Evolutionary conservation across 2,888 invertebrate genomes (phyloP), one percentile per base, ranked within the genome.

Genomic region (Dasypogon diadema): DNA sequence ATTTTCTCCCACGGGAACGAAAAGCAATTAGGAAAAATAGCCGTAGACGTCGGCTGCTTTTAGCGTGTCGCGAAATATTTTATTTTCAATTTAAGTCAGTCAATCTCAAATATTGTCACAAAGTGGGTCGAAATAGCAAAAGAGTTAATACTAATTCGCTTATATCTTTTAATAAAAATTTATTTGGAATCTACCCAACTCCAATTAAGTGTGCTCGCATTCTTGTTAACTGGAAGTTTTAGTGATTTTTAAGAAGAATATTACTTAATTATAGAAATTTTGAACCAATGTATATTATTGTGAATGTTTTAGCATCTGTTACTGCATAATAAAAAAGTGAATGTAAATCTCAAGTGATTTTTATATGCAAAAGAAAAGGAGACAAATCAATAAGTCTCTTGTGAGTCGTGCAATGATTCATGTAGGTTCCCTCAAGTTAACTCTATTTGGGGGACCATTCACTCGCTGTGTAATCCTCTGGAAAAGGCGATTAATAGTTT

Each of bases 11-110:
- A n/a, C n/a, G n/a, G n/a, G n/a, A n/a, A n/a, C n/a, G n/a, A n/a
- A n/a, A n/a, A n/a, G n/a, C n/a, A n/a, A n/a, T 74, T 77, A 74
- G 76, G 70, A 77, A 22, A 55, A 60, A 34, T 77, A 26, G 73
- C 24, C 54, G 77, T 63, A 18, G 30, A 60, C 16, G 56, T 48
- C 54, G 70, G 37, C 46, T 58, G 55, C 42, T 68, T 30, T 12
- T 48, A 24, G 58, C 58, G 51, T 74, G 60, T 73, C 56, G 73
- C 73, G 56, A 24, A 73, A 42, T 37, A 24, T 16, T 73, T 56
- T 21, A 16, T 22, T 73, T 70, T 70, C 46, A 34, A 54, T 70
- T 70, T 21, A 70, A 54, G 21, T 12, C 26, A n/a, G n/a, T 54
- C 54, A 51, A 70, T 54, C 51, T 54, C 70, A 70, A 70, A 54